These are phyloP conservation scores for Cynoglossus semilaevis DNA, from an alignment of 2,113 vertebrate genomes.

Conservation along the genomic window DNA sequence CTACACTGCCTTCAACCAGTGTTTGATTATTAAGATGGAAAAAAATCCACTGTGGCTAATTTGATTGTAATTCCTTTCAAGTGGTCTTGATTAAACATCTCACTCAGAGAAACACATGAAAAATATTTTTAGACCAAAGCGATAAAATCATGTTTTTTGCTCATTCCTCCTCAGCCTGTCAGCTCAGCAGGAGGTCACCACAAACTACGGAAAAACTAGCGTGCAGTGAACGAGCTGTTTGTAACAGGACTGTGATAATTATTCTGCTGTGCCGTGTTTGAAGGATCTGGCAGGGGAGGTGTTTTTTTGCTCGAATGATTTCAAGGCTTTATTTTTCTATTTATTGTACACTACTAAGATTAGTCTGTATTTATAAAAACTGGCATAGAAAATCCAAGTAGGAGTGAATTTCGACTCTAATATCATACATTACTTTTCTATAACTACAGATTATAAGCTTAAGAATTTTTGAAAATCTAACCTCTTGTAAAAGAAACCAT, in stretches of 20 bases:
- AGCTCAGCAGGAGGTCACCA: conserved; percentile 9
- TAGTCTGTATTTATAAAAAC: neutral
- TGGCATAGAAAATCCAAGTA: neutral
- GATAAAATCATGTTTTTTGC: conserved; percentile 13
- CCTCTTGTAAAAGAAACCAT: too few species aligned
- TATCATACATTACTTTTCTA: too few species aligned
- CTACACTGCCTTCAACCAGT: neutral
- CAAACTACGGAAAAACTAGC: conserved; percentile 28
- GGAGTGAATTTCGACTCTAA: too few species aligned
- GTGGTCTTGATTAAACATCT: conserved; percentile 3
- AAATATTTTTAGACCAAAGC: conserved; percentile 22
- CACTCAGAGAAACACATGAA: neutral
- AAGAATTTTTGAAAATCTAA: too few species aligned
- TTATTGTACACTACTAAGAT: neutral
- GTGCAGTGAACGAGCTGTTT: neutral
- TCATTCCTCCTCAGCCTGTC: neutral
- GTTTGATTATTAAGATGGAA: conserved; percentile 17
- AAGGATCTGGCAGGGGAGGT: neutral
- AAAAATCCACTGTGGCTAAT: conserved; percentile 16
- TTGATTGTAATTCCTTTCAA: conserved; percentile 27
- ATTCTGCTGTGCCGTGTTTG: conserved; percentile 17
- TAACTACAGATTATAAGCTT: too few species aligned
- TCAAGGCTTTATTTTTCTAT: conserved; percentile 1
- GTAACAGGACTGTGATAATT: conserved; percentile 9
- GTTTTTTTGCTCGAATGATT: conserved; percentile 1